Evolutionary conservation across 2,888 invertebrate species (phyloP).

Genomic region (Schizaphis graminum): DNA sequence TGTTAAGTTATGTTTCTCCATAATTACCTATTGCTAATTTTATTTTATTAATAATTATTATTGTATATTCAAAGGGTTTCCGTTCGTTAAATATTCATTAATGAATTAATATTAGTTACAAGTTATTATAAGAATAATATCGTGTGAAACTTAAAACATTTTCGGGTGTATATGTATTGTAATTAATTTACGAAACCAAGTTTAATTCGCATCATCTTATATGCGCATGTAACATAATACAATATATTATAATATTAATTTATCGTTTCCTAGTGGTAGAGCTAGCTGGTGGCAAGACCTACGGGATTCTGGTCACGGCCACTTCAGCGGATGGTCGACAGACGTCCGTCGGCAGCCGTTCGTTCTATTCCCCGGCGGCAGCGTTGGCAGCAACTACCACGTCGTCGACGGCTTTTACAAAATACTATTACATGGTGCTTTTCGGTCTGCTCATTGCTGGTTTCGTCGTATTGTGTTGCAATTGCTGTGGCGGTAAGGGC

Average conservation of each 20-base stretch:
- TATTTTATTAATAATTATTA: no score
- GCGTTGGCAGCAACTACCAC: not conserved
- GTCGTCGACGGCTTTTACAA: not conserved
- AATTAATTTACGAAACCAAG: not conserved
- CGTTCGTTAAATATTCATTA: no score
- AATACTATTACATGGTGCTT: constrained; percentile 45
- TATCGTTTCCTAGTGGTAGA: constrained; percentile 74
- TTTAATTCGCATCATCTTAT: not conserved
- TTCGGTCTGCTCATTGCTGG: constrained; percentile 21
- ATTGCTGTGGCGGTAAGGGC: not conserved
- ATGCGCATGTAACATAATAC: not conserved
- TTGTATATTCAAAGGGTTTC: no score
- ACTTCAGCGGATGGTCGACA: constrained; percentile 76
- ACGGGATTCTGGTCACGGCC: constrained; percentile 82
- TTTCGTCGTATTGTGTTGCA: constrained; percentile 31
- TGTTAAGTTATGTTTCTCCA: no score
- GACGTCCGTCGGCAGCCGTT: constrained; percentile 72
- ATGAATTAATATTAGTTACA: not conserved
- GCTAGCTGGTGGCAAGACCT: constrained; percentile 81
- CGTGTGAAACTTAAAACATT: not conserved
- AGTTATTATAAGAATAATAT: not conserved
- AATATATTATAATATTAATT: not conserved
- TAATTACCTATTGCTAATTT: no score
- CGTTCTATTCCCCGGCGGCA: constrained; percentile 14
- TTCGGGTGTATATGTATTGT: not conserved